phyloP scores from a whole-genome alignment of 2,888 invertebrate genomes.

The Pilophorus perplexus region DNA sequence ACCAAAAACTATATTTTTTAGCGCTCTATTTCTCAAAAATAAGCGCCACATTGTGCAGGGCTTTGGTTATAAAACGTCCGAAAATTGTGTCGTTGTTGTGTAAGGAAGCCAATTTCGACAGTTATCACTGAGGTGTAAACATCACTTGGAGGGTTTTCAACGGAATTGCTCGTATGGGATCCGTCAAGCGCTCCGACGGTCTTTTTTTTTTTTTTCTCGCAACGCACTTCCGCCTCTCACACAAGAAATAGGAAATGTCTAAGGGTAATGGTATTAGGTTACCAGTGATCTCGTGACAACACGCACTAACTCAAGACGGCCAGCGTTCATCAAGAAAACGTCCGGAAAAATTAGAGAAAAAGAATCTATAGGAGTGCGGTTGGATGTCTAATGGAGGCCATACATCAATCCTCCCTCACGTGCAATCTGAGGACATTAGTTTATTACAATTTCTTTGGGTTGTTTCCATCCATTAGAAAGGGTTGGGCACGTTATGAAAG shows the following conservation, averaged over 20 bases:
- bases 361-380: constrained; percentile 34
- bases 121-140: too few species aligned
- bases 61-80: too few species aligned
- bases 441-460: constrained; percentile 30
- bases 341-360: constrained; percentile 37
- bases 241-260: neutral
- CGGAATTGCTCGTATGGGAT: too few species aligned
- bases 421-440: constrained; percentile 22
- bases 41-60: too few species aligned
- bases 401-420: constrained; percentile 34
- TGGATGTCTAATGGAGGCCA: constrained; percentile 24
- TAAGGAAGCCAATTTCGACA: too few species aligned
- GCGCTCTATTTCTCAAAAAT: too few species aligned
- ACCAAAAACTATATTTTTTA: too few species aligned
- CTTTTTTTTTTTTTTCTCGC: too few species aligned
- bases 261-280: constrained; percentile 38
- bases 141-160: too few species aligned
- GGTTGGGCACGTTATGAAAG: too few species aligned
- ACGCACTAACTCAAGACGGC: constrained; percentile 32
- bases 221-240: neutral
- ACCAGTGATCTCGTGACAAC: constrained; percentile 31
- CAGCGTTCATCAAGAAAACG: constrained; percentile 39
- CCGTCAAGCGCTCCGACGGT: too few species aligned
- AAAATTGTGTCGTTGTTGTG: too few species aligned
- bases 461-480: constrained; percentile 16